These are phyloP conservation scores for Bagarius yarrelli DNA, from an alignment of 2,113 vertebrate species.

Conservation along the genomic window DNA sequence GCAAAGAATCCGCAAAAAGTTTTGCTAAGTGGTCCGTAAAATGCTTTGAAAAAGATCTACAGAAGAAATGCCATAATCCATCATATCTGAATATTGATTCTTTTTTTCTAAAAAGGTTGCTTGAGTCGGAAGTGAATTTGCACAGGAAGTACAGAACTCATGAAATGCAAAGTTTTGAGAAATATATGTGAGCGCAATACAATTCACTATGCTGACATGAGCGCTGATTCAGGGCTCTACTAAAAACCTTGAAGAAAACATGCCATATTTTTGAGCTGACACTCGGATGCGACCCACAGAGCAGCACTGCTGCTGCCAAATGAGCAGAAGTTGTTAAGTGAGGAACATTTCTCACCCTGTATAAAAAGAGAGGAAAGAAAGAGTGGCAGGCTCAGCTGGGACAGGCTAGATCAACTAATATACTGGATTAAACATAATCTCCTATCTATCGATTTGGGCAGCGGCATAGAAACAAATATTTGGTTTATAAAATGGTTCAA, in stretches of 20 bases:
- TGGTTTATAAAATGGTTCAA: neutral
- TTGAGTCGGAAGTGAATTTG: slow-evolving; percentile 1
- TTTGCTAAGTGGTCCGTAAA: slow-evolving; percentile 22
- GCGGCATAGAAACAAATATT: neutral
- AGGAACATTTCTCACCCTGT: slow-evolving; percentile 39
- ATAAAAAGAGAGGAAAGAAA: slow-evolving; percentile 17
- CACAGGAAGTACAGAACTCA: neutral
- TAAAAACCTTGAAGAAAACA: slow-evolving; percentile 39
- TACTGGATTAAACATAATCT: neutral
- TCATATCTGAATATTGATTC: slow-evolving; percentile 19
- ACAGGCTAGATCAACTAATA: neutral
- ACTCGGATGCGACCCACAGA: slow-evolving; percentile 41
- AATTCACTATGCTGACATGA: slow-evolving; percentile 41
- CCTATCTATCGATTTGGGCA: neutral
- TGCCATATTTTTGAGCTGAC: slow-evolving; percentile 49
- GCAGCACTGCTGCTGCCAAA: slow-evolving; percentile 53
- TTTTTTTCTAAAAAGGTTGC: slow-evolving; percentile 15
- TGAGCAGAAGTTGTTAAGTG: slow-evolving; percentile 43
- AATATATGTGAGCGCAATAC: slow-evolving; percentile 16
- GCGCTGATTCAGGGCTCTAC: slow-evolving; percentile 42
- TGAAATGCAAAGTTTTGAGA: slow-evolving; percentile 32
- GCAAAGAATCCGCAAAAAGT: slow-evolving; percentile 24
- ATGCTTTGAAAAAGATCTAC: slow-evolving; percentile 1
- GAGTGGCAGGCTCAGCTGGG: neutral
- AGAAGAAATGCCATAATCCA: slow-evolving; percentile 23